phyloP scores from a whole-genome alignment of 2,797 vertebrate genomes.

The Okamejei kenojei region DNA sequence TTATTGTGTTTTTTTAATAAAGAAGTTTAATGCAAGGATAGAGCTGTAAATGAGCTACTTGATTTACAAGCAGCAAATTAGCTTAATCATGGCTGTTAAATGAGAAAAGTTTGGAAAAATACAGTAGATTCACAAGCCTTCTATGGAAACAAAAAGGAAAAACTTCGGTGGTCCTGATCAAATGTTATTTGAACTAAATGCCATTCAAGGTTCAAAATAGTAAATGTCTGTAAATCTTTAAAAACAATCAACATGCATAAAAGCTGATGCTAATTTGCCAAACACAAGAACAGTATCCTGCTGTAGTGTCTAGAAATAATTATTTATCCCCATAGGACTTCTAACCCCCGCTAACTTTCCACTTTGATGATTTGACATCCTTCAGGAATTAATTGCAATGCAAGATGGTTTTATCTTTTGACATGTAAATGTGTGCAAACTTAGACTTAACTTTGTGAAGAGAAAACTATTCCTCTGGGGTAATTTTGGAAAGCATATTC shows the following conservation, averaged over 20 bases:
- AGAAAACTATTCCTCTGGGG: neutral
- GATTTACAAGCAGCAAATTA: neutral
- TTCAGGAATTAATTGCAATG: neutral
- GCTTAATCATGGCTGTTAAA: neutral
- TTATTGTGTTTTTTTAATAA: neutral
- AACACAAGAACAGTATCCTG: neutral
- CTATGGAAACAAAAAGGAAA: neutral
- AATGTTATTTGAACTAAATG: neutral
- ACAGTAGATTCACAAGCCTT: neutral
- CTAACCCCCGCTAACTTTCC: neutral
- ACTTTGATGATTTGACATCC: neutral
- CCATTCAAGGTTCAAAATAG: neutral
- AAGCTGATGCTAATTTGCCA: neutral
- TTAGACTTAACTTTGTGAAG: neutral
- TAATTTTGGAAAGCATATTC: neutral
- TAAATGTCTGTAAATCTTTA: neutral
- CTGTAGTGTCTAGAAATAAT: neutral
- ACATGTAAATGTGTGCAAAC: neutral
- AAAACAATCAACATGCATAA: neutral
- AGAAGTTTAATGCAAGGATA: neutral
- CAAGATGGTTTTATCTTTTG: neutral
- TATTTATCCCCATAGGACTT: neutral
- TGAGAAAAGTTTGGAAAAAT: neutral
- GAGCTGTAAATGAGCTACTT: neutral
- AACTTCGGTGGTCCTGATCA: neutral